Base-by-base conservation (phyloP, 2,113 vertebrate species). In the Gymnorhina tibicen region DNA sequence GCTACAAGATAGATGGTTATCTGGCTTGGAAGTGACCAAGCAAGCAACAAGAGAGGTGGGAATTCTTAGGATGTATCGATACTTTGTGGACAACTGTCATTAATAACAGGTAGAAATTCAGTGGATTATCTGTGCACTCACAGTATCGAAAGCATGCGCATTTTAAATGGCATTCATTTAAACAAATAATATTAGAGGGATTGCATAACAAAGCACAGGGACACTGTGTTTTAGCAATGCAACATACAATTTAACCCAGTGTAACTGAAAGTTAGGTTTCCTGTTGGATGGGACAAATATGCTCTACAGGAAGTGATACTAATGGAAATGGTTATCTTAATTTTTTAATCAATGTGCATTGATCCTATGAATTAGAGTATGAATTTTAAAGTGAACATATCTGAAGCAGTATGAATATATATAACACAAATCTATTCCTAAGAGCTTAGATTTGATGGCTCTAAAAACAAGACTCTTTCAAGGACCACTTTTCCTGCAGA, bases 401-500 rank as follows among this genome's bases (percentile, higher is more conserved):
- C 52, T 87, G 50, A 60, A 92, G 15, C 17, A 69, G 53, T 22
- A 49, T 52, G 53, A 52, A 19, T 58, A 11, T 50, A 6, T 32
- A 13, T 76, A 66, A 78, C 37, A 60, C 8, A 16, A 67, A 72
- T 68, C 4, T 50, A 19, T 39, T 63, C 3, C 16, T 69, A 59
- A 76, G 20, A 42, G 3, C 16, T 85, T 58, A 52, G 77, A 52
- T 64, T 76, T 90, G 73, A 82, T 94, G 84, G 39, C 32, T 91
- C 63, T 89, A 52, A 41, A 16, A 55, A 66, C 17, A 42, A 64
- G 21, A 82, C 67, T 66, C 33, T 95, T 76, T 83, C 37, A 88
- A 96, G 80, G 80, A 86, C 59, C 62, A 37, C 63, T 56, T 94
- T 88, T 94, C 74, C 80, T 89, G 85, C 55, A 95, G 97, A 96